Conservation (phyloP, 2,797 vertebrate genomes). For the Otolemur crassicaudatus region DNA sequence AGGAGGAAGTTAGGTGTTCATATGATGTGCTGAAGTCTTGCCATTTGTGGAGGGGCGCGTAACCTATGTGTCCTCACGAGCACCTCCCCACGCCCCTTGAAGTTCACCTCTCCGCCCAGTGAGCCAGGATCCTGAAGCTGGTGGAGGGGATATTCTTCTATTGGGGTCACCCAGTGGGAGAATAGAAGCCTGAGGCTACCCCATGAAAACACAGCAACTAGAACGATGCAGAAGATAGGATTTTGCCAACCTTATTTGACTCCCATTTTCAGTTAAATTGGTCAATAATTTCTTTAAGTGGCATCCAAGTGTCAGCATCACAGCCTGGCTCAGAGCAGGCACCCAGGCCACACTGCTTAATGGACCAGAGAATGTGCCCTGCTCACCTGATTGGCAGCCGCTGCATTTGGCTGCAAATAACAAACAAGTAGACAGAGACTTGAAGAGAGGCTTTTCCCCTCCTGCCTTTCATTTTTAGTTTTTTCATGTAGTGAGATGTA, state of each 20-base stretch:
- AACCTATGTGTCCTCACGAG: fast-evolving
- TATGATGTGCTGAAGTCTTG: fast-evolving
- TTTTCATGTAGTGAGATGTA: background rate
- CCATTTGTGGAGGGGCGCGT: too few relatives aligned
- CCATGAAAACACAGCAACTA: background rate
- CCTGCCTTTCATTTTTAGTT: background rate
- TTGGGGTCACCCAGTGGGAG: too few relatives aligned
- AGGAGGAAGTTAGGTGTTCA: background rate
- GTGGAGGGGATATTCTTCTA: background rate
- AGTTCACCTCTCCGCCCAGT: background rate
- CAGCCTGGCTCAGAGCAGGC: background rate
- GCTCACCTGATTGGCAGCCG: fast-evolving
- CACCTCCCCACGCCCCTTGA: background rate
- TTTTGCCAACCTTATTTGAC: background rate
- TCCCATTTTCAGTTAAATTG: background rate
- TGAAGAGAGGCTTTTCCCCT: background rate
- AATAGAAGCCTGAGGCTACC: background rate
- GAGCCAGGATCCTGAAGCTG: background rate
- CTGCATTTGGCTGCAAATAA: fast-evolving
- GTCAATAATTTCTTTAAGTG: background rate
- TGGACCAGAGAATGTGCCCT: background rate
- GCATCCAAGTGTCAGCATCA: fast-evolving
- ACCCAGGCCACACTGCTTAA: fast-evolving
- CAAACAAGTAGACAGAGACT: background rate
- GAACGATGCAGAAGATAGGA: background rate